phyloP scores from a whole-genome alignment of 2,797 vertebrate species.

The Trachops cirrhosus region DNA sequence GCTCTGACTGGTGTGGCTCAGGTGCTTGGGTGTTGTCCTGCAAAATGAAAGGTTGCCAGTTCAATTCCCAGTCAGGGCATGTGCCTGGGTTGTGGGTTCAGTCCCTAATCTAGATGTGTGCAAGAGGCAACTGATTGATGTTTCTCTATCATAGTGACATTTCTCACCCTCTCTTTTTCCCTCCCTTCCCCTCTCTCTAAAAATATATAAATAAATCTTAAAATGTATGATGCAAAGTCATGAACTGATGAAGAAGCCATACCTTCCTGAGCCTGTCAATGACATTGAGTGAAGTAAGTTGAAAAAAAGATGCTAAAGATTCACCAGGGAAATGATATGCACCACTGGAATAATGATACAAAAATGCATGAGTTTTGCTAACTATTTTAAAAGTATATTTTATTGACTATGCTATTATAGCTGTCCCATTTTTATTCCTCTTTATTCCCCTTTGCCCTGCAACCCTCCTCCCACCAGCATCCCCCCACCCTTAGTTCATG shows the following conservation, averaged over 20 bases:
- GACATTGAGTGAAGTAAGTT: background rate
- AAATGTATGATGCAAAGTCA: background rate
- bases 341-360: background rate
- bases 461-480: too few relatives aligned
- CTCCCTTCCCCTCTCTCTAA: background rate
- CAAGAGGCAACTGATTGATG: background rate
- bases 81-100: background rate
- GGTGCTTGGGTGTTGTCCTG: background rate
- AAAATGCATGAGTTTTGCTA: background rate
- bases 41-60: background rate
- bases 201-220: background rate
- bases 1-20: background rate
- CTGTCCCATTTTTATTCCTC: too few relatives aligned
- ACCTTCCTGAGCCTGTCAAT: background rate
- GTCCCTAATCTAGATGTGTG: background rate
- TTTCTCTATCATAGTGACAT: background rate
- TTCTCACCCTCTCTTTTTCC: background rate
- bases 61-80: background rate
- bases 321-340: background rate
- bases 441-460: too few relatives aligned
- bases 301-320: background rate
- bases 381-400: background rate
- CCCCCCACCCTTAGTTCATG: too few relatives aligned
- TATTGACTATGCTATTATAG: too few relatives aligned
- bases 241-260: background rate